Base-by-base conservation (phyloP, 2,888 invertebrate species). In the Eueremaeus valkanovi region DNA sequence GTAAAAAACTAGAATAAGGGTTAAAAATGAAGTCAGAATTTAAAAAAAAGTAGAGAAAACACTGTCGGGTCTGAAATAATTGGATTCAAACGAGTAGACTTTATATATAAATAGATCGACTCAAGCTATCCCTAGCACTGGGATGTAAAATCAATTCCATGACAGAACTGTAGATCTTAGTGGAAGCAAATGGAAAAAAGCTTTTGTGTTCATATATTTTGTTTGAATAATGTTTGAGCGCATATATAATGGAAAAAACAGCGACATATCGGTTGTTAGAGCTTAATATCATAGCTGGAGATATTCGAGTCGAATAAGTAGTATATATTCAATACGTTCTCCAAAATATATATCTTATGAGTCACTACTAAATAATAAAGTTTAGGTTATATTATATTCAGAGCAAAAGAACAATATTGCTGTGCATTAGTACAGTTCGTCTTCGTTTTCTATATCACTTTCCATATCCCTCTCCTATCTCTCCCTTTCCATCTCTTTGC, bases 1-100 rank as follows among this genome's bases (percentile, higher is more conserved):
- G n/a, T n/a, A n/a, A n/a, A 55, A 49, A 5, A 16, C n/a, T 36
- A 5, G 36, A 16, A 61, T 61, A 61, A 61, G 61, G 61, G 61
- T 61, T 61, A 61, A 61, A 61, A 61, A 61, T 61, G 61, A 61
- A 21, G 61, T 61, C n/a, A n/a, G n/a, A n/a, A n/a, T n/a, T n/a
- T 61, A 1, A 61, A 8, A 61, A 61, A 29, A 61, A 61, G 6
- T 11, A 29, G 18, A 3, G 16, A 31, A 18, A 29, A 21, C 61
- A 61, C 31, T 61, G 31, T 16, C 29, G 61, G 61, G 9, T n/a
- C 8, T 29, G 6, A 29, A 61, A 61, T 61, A 61, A 61, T 61
- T 61, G 61, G 61, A 61, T 61, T 61, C 31, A 29, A 61, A 61
- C 61, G 29, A 29, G 16, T 61, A 16, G 45, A 45, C 11, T 45